Evolutionary conservation across 2,797 vertebrate species (phyloP).

Genomic region (Melanogrammus aeglefinus): DNA sequence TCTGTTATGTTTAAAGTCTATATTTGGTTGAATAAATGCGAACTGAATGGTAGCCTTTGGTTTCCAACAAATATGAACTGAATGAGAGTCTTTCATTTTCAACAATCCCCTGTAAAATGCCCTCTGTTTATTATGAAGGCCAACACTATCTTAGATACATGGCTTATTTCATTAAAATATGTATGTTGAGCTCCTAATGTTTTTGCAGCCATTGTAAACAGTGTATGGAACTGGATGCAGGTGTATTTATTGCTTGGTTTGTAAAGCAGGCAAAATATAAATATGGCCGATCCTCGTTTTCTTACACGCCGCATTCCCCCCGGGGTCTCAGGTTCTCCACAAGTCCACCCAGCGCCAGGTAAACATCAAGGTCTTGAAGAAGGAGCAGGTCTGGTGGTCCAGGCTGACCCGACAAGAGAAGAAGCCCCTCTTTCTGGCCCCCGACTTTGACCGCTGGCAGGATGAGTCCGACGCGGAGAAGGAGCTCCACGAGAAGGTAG

Average conservation of each 20-base stretch:
- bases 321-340: constrained; percentile 74
- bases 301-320: neutral
- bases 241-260: neutral
- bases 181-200: neutral
- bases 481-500: constrained; percentile 91
- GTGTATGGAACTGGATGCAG: neutral
- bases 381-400: constrained; percentile 88
- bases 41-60: too few species aligned
- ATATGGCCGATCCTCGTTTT: neutral
- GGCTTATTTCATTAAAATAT: neutral
- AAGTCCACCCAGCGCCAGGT: constrained; percentile 90
- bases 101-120: too few species aligned
- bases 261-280: neutral
- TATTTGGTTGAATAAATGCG: too few species aligned
- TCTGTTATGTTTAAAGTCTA: too few species aligned
- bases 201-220: neutral
- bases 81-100: too few species aligned
- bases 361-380: constrained; percentile 88
- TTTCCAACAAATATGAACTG: too few species aligned
- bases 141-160: neutral
- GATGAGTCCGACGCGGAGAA: constrained; percentile 96
- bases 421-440: constrained; percentile 87
- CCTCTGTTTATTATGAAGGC: neutral
- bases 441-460: constrained; percentile 97
- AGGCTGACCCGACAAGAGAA: constrained; percentile 91